phyloP scores from a whole-genome alignment of 2,113 vertebrate species.

The Pseudorhombus dupliciocellatus region DNA sequence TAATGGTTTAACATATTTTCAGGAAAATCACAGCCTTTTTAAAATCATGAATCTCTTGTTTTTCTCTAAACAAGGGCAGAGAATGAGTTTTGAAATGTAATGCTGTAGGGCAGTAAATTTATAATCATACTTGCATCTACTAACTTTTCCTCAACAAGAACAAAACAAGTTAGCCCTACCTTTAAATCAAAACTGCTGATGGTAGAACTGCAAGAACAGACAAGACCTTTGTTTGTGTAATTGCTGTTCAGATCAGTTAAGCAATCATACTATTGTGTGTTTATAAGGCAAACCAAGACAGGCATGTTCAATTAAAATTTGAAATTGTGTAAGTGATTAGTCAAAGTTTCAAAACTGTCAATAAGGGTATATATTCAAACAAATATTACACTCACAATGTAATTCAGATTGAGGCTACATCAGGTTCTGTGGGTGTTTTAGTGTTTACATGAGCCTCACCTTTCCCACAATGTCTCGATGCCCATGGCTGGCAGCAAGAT shows the following conservation, averaged over 20 bases:
- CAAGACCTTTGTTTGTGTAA: constrained; percentile 23
- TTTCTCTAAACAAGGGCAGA: no score
- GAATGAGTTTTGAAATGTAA: no score
- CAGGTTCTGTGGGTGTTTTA: background rate
- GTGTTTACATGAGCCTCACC: constrained; percentile 76
- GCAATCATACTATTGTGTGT: constrained; percentile 48
- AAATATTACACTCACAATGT: no score
- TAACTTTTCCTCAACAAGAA: background rate
- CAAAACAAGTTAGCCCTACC: background rate
- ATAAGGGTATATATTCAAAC: no score
- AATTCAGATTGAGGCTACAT: background rate
- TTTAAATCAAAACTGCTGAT: constrained; percentile 10
- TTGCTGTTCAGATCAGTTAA: constrained; percentile 19
- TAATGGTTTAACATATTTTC: no score
- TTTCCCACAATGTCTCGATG: constrained; percentile 95
- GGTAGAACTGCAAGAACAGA: constrained; percentile 53
- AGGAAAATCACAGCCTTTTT: no score
- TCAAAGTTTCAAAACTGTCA: background rate
- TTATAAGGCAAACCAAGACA: background rate
- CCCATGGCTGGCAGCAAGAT: constrained; percentile 94
- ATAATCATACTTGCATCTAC: no score
- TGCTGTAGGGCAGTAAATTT: no score
- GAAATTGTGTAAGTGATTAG: background rate
- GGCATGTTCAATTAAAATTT: background rate
- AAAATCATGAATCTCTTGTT: no score